Base-by-base conservation (phyloP, 2,113 vertebrate genomes). In the Ornithorhynchus anatinus region DNA sequence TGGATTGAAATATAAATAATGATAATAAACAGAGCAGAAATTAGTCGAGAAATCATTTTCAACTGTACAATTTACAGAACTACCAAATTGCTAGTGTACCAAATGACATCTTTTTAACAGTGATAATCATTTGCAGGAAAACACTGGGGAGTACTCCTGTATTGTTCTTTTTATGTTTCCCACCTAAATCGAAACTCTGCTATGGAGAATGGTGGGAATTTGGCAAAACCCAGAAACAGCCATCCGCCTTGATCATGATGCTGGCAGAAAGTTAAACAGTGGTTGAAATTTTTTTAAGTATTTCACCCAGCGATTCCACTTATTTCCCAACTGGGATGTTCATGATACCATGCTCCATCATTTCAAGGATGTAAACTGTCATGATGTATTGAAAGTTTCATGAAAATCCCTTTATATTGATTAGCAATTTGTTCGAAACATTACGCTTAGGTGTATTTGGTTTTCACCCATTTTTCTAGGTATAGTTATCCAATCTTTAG, bases 51-150 rank as follows among this genome's bases (percentile, higher is more conserved):
- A 51, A 25, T 36, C 29, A n/a, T n/a, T 40, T 72, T 20, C 25
- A 47, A 60, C 29, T 69, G 59, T 56, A 63, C 68, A 61, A 64
- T 72, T 79, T 75, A 64, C 19, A 67, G 61, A 74, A 56, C 25
- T 39, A 61, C n/a, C 48, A 22, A 10, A 15, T 19, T n/a, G n/a
- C n/a, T n/a, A 45, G 33, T 36, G 36, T 62, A 60, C 44, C 51
- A 60, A 66, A 57, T 19, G 52, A 29, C 65, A 19, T 36, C 29
- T 27, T 50, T 60, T 69, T 74, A 62, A 69, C 71, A 59, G 56
- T 53, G 33, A n/a, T n/a, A n/a, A n/a, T n/a, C n/a, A n/a, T n/a
- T n/a, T n/a, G n/a, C n/a, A n/a, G n/a, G n/a, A n/a, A n/a, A n/a
- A n/a, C n/a, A n/a, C n/a, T n/a, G n/a, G n/a, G n/a, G n/a, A n/a